Evolutionary conservation across 2,888 invertebrate species (phyloP).

Genomic region (Catocala sponsa): DNA sequence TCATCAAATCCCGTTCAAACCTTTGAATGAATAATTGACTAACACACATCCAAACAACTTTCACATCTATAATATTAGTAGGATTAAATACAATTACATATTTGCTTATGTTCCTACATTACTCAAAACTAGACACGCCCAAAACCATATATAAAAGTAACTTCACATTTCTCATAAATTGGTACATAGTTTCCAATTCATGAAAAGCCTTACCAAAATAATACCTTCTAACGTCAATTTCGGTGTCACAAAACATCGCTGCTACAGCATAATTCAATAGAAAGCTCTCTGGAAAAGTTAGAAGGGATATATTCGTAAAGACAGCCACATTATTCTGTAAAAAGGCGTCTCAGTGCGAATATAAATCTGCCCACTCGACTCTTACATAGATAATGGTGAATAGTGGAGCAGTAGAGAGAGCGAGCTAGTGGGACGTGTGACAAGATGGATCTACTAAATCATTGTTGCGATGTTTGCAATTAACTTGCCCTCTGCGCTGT

Average conservation of each 20-base stretch:
- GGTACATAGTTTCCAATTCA: neutral
- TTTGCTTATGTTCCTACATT: no score
- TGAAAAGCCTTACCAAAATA: slow-evolving; percentile 17
- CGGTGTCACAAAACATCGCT: slow-evolving; percentile 21
- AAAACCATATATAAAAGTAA: no score
- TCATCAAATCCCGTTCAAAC: no score
- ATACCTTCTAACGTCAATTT: slow-evolving; percentile 35
- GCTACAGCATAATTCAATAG: slow-evolving; percentile 38
- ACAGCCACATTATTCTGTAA: slow-evolving; percentile 45
- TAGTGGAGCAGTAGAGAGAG: slow-evolving; percentile 46
- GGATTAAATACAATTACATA: no score
- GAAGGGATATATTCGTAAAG: slow-evolving; percentile 49
- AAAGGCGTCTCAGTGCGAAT: slow-evolving; percentile 43
- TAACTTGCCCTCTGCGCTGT: slow-evolving; percentile 45
- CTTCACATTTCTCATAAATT: no score
- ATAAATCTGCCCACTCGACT: slow-evolving; percentile 55
- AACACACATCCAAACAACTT: no score
- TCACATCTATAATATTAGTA: no score
- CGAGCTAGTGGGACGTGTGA: slow-evolving; percentile 38
- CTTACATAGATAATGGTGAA: slow-evolving; percentile 54
- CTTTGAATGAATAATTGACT: no score
- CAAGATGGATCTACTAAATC: slow-evolving; percentile 56
- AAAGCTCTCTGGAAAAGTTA: slow-evolving; percentile 35
- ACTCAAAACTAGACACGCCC: no score
- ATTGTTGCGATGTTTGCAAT: slow-evolving; percentile 64